These are phyloP conservation scores for Rhea americana DNA, from an alignment of 2,113 vertebrate species.

Conservation along the genomic window DNA sequence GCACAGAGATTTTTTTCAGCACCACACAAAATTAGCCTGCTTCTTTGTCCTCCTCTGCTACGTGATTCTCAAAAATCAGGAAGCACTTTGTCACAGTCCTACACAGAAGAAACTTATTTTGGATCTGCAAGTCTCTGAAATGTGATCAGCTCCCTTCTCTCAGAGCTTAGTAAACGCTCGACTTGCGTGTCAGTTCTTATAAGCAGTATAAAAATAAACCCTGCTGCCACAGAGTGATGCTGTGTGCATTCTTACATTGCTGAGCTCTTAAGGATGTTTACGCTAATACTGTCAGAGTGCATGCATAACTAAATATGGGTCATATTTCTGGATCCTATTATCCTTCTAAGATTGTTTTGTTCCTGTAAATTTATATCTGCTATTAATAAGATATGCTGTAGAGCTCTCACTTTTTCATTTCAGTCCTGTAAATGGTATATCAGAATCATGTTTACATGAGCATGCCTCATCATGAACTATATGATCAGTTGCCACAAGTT, in stretches of 20 bases:
- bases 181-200: not conserved
- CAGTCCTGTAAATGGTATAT: not conserved
- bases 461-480: not conserved
- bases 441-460: not conserved
- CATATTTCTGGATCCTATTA: not conserved
- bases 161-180: not conserved
- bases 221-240: not conserved
- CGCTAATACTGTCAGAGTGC: accelerated
- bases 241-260: not conserved
- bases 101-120: not conserved
- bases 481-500: not conserved
- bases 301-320: not conserved
- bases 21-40: not conserved
- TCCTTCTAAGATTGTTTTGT: not conserved
- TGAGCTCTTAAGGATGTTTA: not conserved
- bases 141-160: not conserved
- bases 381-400: not conserved
- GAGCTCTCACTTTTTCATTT: not conserved
- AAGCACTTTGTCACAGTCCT: not conserved
- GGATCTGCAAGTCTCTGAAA: not conserved
- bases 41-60: not conserved
- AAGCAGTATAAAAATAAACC: not conserved
- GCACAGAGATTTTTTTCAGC: not conserved
- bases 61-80: not conserved
- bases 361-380: not conserved